These are phyloP conservation scores for Pentamera pediparva DNA, from an alignment of 53 echinoderm and acorn worm genomes.

Conservation along the genomic window DNA sequence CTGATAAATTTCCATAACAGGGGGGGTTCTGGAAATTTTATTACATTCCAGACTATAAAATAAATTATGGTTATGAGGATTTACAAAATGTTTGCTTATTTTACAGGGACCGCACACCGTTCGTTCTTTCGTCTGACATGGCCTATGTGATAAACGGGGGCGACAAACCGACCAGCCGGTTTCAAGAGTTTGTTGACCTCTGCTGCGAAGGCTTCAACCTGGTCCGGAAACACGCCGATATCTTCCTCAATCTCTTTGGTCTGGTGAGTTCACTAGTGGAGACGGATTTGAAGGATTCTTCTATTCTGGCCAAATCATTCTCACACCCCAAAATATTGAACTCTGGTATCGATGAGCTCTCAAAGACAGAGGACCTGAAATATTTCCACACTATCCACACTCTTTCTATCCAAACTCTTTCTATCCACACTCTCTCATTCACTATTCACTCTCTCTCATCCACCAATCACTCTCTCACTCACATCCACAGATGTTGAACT, in stretches of 20 bases:
- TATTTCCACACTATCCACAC: no score
- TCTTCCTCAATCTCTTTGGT: slow-evolving; percentile 95
- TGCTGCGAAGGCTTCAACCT: slow-evolving; percentile 95
- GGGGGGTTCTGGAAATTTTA: no score
- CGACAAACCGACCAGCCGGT: slow-evolving; percentile 80
- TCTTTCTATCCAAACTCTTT: no score
- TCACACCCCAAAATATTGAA: no score
- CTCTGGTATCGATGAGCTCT: slow-evolving; percentile 76
- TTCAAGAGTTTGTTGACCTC: slow-evolving; percentile 97
- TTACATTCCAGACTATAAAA: neutral
- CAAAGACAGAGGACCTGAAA: slow-evolving; percentile 75
- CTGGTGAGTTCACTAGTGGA: slow-evolving; percentile 93
- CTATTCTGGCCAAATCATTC: no score
- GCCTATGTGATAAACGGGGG: slow-evolving; percentile 98
- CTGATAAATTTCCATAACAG: no score
- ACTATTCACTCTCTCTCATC: no score
- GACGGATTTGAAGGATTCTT: no score
- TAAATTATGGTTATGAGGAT: neutral
- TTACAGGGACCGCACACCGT: slow-evolving; percentile 86
- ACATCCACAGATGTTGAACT: slow-evolving; percentile 93
- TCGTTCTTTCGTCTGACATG: slow-evolving; percentile 95
- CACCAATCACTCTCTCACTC: no score
- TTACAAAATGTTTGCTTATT: neutral
- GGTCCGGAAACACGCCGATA: slow-evolving; percentile 75
- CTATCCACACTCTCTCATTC: no score